Base-by-base conservation (phyloP, 1,140 invertebrate genomes). In the Anagrus nilaparvatae region DNA sequence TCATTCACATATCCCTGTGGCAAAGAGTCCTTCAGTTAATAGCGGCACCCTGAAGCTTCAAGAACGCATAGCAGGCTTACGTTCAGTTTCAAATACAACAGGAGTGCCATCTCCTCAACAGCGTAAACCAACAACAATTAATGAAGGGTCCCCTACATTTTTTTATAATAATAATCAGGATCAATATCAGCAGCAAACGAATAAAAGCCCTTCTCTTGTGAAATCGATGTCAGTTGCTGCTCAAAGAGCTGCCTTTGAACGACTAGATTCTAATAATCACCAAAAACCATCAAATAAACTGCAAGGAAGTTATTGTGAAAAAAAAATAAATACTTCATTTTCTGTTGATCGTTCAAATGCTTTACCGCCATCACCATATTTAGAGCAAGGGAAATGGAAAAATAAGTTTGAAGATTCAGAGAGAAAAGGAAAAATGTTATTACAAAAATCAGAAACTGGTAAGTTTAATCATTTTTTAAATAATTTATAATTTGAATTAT, bases 371-470 rank as follows among this genome's bases (percentile, higher is more conserved):
- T 37, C 28, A 43, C 43, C 30, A 38, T n/a, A n/a, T n/a, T n/a
- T 33, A 4, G 34, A 48, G n/a, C 53, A 47, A 3, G 50, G 30
- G 54, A 72, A 72, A 48, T 82, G 78, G 78, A 79, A 74, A 61
- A 63, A 52, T 23, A 78, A 77, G 60, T 80, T 71, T 50, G 78
- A 81, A 42, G 79, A 82, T 16, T 70, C 76, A 3, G 80, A 82
- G 55, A 71, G 72, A 43, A 74, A 71, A 48, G 67, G 78, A 55
- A 82, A 82, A 63, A 53, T 69, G 23, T 55, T 79, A 46, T 61
- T 81, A 24, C 69, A 77, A 45, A 76, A 78, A 58, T 74, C 70
- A 40, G 78, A 82, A 67, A 75, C 76, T 72, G 72, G 80, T 81
- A 60, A 71, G 71, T 69, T n/a, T n/a, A n/a, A n/a, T n/a, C n/a